phyloP scores from a whole-genome alignment of 64 coral and sea anemone genomes.

The Platygyra sinensis region DNA sequence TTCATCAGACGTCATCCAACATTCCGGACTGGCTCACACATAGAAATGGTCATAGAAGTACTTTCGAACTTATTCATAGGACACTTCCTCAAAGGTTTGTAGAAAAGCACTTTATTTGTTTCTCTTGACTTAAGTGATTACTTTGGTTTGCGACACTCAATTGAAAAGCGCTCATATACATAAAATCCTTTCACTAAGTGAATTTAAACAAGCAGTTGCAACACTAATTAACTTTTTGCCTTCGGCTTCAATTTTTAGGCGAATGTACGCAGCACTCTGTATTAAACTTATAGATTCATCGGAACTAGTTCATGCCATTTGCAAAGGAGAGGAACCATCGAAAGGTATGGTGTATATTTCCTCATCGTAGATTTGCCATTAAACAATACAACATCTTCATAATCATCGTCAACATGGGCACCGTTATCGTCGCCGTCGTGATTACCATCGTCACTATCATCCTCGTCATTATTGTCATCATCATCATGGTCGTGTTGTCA shows the following conservation, averaged over 20 bases:
- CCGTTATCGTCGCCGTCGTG: too few species aligned
- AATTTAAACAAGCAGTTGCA: too few species aligned
- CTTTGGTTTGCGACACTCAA: too few species aligned
- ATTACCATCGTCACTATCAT: too few species aligned
- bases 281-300: conserved; percentile 9
- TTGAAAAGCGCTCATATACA: too few species aligned
- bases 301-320: conserved; percentile 58
- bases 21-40: background rate
- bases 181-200: too few species aligned
- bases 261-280: conserved; percentile 52
- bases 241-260: background rate
- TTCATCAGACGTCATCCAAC: conserved; percentile 9
- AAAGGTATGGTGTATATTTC: background rate
- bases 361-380: background rate
- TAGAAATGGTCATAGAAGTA: background rate
- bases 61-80: conserved; percentile 22
- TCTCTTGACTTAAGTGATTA: too few species aligned
- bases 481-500: too few species aligned
- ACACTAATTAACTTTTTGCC: background rate
- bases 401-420: background rate
- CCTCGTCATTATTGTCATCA: too few species aligned
- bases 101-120: too few species aligned
- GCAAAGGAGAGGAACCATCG: conserved; percentile 24
- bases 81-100: conserved; percentile 30
- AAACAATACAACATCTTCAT: too few species aligned